Percentiles rank a stretch among this genome's conserved stretches.
Conservation (phyloP, 2,113 vertebrate genomes). For the Aegithalos caudatus region DNA sequence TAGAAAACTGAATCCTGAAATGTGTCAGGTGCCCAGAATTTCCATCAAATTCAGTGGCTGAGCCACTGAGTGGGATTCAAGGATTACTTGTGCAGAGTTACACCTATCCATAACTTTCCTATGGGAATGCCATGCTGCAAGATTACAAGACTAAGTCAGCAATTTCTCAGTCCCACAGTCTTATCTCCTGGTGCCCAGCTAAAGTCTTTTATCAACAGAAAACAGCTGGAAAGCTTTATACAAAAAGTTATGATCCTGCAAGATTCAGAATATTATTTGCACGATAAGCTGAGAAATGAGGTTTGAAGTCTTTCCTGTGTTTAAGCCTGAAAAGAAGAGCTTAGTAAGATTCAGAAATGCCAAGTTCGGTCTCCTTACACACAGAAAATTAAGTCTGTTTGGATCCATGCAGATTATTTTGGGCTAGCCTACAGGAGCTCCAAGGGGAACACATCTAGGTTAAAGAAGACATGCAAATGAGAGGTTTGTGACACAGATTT, state of each 20-base stretch:
- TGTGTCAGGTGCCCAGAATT: not conserved
- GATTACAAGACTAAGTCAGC: slow-evolving; percentile 20
- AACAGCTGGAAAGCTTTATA: slow-evolving; percentile 24
- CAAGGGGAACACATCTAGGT: not conserved
- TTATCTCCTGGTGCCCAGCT: slow-evolving; percentile 26
- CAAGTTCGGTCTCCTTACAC: not conserved
- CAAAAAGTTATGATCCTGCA: slow-evolving; percentile 35
- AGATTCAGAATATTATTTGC: slow-evolving; percentile 25
- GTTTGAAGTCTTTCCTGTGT: slow-evolving; percentile 22
- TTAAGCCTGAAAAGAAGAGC: slow-evolving; percentile 27
- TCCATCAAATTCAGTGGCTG: not conserved
- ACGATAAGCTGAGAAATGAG: slow-evolving; percentile 18
- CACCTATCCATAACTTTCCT: slow-evolving; percentile 16
- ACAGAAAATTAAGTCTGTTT: not conserved
- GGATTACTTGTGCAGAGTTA: slow-evolving; percentile 2
- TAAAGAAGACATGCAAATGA: not conserved
- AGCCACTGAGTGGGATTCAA: not conserved
- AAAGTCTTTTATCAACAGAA: slow-evolving; percentile 48
- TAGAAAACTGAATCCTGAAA: not conserved
- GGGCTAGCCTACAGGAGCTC: not conserved
- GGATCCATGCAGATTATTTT: not conserved
- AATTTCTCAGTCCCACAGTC: not conserved
- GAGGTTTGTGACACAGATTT: not conserved
- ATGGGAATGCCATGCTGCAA: not conserved
- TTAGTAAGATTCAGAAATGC: not conserved